phyloP scores from a whole-genome alignment of 2,113 vertebrate species.

The Dermatemys mawii region DNA sequence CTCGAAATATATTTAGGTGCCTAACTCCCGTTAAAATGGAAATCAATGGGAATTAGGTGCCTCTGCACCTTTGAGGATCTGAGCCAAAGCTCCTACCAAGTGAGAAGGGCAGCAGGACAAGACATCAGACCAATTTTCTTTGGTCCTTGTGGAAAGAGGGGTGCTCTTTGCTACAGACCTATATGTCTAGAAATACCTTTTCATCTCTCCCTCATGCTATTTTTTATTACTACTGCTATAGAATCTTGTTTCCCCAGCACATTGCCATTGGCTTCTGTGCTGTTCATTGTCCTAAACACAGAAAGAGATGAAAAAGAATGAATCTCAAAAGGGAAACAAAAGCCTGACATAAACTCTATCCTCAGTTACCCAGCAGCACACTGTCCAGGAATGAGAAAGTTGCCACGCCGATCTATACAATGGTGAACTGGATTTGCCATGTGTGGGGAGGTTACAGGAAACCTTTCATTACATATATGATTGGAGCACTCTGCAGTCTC shows the following conservation, averaged over 20 bases:
- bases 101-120: background rate
- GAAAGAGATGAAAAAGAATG: slow-evolving; percentile 40
- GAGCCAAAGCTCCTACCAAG: background rate
- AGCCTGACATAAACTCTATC: slow-evolving; percentile 53
- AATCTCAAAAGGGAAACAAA: slow-evolving; percentile 61
- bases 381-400: slow-evolving; percentile 42
- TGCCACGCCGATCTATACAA: slow-evolving; percentile 33
- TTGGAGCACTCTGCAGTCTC: background rate
- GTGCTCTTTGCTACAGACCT: background rate
- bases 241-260: slow-evolving; percentile 40
- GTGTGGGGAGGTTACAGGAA: slow-evolving; percentile 1
- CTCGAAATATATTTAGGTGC: background rate
- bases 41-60: background rate
- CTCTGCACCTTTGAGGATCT: background rate
- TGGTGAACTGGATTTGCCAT: slow-evolving; percentile 47
- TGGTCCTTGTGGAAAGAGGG: background rate
- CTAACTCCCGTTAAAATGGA: background rate
- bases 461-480: background rate
- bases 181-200: background rate
- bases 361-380: slow-evolving; percentile 50
- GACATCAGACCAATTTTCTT: background rate
- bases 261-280: slow-evolving; percentile 51
- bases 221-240: slow-evolving; percentile 9
- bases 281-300: slow-evolving; percentile 50
- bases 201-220: background rate